These are phyloP conservation scores for Adelosebastes latens DNA, from an alignment of 2,797 vertebrate species.

Conservation along the genomic window DNA sequence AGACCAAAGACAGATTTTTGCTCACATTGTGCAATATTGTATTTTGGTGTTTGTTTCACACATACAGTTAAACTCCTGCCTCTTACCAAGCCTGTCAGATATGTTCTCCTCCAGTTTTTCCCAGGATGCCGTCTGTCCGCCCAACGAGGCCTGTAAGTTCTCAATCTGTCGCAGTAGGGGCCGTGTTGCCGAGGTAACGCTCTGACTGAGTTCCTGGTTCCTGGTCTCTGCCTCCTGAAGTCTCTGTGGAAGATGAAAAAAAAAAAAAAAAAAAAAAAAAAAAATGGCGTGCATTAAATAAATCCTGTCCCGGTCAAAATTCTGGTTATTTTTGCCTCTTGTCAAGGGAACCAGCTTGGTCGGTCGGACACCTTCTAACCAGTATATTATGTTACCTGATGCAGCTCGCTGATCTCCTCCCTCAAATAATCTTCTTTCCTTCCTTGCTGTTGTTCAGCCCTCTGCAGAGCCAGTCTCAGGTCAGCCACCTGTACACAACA, in stretches of 20 bases:
- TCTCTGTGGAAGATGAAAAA: conserved; percentile 78
- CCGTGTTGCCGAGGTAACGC: conserved; percentile 92
- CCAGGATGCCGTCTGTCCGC: conserved; percentile 92
- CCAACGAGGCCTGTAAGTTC: conserved; percentile 93
- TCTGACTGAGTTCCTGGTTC: conserved; percentile 97
- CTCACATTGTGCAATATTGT: not conserved
- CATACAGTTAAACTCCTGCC: not conserved
- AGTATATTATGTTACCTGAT: conserved; percentile 85
- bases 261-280: not conserved
- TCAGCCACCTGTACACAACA: conserved; percentile 88
- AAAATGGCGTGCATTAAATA: not conserved
- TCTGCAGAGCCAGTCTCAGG: conserved; percentile 91
- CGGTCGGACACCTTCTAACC: not conserved
- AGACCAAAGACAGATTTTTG: not conserved
- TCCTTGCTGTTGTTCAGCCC: conserved; percentile 93
- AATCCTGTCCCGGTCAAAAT: not conserved
- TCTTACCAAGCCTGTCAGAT: conserved; percentile 94
- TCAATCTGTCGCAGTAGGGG: conserved; percentile 96
- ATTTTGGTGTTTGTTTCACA: not conserved
- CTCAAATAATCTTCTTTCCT: conserved; percentile 97
- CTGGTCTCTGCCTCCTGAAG: conserved; percentile 94
- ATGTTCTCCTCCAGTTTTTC: conserved; percentile 96
- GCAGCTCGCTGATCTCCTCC: conserved; percentile 95
- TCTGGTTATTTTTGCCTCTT: not conserved
- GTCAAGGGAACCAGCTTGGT: not conserved